phyloP scores from a whole-genome alignment of 2,797 vertebrate genomes.

The Poecilia velifera region DNA sequence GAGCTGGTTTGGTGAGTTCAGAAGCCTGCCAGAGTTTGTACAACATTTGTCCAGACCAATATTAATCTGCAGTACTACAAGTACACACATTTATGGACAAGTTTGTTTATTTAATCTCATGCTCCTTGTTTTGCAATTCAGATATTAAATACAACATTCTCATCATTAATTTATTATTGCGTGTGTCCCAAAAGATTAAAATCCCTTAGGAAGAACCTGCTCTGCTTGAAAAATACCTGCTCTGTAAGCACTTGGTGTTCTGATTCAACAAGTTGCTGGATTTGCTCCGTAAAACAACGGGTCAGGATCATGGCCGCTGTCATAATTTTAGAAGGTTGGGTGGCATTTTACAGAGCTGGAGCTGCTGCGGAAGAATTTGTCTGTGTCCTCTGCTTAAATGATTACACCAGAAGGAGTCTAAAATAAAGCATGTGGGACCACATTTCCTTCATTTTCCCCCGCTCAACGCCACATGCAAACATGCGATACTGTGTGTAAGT shows the following conservation, averaged over 20 bases:
- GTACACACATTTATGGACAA: neutral
- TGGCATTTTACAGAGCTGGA: conserved; percentile 61
- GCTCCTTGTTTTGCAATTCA: neutral
- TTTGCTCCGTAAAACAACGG: conserved; percentile 39
- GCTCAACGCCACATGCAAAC: conserved; percentile 63
- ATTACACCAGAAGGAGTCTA: conserved; percentile 52
- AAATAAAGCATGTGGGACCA: conserved; percentile 56
- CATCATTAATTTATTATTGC: neutral
- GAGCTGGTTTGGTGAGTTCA: neutral
- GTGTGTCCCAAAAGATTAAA: neutral
- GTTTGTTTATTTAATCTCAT: neutral
- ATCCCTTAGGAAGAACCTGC: neutral
- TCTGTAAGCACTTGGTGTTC: neutral
- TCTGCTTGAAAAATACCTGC: conserved; percentile 1
- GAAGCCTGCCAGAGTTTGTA: conserved; percentile 25
- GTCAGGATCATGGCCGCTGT: conserved; percentile 15
- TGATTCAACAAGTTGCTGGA: conserved; percentile 17
- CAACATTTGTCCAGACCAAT: conserved; percentile 29
- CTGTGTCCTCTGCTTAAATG: conserved; percentile 67
- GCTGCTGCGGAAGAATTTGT: conserved; percentile 51
- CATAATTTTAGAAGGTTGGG: conserved; percentile 52
- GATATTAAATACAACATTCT: neutral
- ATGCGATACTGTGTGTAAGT: conserved; percentile 57
- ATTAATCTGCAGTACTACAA: conserved; percentile 9
- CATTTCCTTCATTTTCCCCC: conserved; percentile 47